These are phyloP conservation scores for Catagonus wagneri DNA, from an alignment of 2,113 vertebrate genomes.

Conservation along the genomic window DNA sequence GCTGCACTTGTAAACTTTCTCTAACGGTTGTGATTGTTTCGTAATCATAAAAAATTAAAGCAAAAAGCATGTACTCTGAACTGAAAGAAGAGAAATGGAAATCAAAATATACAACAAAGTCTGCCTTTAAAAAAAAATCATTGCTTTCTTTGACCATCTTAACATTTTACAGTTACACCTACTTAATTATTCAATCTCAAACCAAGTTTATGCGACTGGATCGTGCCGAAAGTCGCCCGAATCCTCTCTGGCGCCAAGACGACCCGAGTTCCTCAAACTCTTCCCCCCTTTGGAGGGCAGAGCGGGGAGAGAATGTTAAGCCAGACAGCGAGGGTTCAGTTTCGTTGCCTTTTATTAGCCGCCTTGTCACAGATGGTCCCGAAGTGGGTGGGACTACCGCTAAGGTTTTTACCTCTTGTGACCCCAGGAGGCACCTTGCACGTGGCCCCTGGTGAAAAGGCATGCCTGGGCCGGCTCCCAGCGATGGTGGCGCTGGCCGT, in stretches of 20 bases:
- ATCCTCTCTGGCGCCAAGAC: not conserved
- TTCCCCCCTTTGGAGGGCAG: fast-evolving
- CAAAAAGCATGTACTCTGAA: not conserved
- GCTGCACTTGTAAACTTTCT: no score
- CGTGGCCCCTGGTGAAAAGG: not conserved
- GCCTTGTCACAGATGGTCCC: fast-evolving
- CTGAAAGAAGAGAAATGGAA: not conserved
- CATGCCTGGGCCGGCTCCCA: not conserved
- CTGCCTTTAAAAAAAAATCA: no score
- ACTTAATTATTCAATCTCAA: not conserved
- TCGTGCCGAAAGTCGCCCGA: no score
- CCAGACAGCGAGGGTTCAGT: fast-evolving
- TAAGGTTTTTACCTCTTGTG: fast-evolving
- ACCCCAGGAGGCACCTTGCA: fast-evolving
- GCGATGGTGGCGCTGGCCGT: not conserved
- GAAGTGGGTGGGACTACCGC: fast-evolving
- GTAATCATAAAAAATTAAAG: not conserved
- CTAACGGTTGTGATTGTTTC: not conserved
- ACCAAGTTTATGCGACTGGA: no score
- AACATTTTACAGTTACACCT: no score
- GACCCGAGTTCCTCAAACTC: not conserved
- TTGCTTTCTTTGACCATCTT: not conserved
- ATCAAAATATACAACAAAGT: not conserved
- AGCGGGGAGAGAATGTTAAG: not conserved
- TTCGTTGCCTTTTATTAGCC: fast-evolving